These are phyloP conservation scores for Monopterus albus DNA, from an alignment of 2,113 vertebrate species.

Conservation along the genomic window DNA sequence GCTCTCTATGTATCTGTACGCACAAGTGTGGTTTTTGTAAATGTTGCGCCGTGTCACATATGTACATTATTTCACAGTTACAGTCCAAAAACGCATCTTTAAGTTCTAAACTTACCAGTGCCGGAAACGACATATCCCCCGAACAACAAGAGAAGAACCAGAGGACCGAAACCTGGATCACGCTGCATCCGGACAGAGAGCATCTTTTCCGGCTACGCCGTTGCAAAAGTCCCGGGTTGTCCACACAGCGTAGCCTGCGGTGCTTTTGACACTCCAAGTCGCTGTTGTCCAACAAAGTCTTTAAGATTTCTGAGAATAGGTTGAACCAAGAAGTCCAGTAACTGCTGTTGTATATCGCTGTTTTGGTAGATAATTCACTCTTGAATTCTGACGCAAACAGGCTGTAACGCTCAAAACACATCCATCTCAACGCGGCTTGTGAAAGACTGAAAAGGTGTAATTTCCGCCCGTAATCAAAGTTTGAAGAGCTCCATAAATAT, in stretches of 20 bases:
- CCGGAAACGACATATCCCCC: constrained; percentile 60
- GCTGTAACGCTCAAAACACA: constrained; percentile 37
- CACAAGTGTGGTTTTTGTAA: background rate
- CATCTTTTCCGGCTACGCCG: constrained; percentile 79
- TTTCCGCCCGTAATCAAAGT: constrained; percentile 61
- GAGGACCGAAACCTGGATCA: constrained; percentile 63
- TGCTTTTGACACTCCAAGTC: constrained; percentile 27
- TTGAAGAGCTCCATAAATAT: constrained; percentile 38
- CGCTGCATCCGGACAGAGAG: constrained; percentile 72
- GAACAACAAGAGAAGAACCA: constrained; percentile 76
- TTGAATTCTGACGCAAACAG: constrained; percentile 29
- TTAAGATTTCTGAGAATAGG: background rate
- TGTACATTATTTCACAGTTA: background rate
- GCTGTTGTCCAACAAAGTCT: constrained; percentile 41
- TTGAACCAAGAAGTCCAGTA: constrained; percentile 7
- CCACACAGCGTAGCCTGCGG: constrained; percentile 40
- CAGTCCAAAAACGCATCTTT: background rate
- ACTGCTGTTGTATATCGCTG: background rate
- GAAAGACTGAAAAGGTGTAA: constrained; percentile 16
- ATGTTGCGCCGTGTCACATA: background rate
- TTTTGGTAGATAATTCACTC: constrained; percentile 42
- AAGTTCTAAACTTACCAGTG: constrained; percentile 73
- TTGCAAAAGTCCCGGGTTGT: constrained; percentile 60
- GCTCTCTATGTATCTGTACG: too few species aligned
- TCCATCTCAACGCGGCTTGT: constrained; percentile 46